phyloP scores from a whole-genome alignment of 2,888 invertebrate genomes.

The Hermaeophaga mercurialis region DNA sequence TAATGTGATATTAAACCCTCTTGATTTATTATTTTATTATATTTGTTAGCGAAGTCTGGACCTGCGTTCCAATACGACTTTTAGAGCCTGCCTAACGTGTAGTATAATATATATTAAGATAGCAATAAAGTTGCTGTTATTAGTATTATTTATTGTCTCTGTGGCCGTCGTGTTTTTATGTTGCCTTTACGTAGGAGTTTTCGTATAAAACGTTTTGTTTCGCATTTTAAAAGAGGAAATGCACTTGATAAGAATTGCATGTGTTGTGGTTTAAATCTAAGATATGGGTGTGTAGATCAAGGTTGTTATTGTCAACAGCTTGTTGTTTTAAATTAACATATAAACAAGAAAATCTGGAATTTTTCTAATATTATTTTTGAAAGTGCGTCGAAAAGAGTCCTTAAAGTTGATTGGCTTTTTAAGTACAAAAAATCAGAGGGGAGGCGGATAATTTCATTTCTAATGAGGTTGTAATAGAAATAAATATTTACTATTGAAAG shows the following conservation, averaged over 20 bases:
- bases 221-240: slow-evolving; percentile 5
- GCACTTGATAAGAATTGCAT: slow-evolving; percentile 6
- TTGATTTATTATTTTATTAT: neutral
- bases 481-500: too few relatives aligned
- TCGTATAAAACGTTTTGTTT: slow-evolving; percentile 8
- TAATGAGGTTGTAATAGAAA: too few relatives aligned
- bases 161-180: slow-evolving; percentile 4
- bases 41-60: neutral
- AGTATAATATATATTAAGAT: slow-evolving; percentile 35
- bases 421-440: too few relatives aligned
- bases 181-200: slow-evolving; percentile 10
- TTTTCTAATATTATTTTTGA: too few relatives aligned
- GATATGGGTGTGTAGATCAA: neutral
- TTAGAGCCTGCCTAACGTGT: slow-evolving; percentile 27
- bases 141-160: slow-evolving; percentile 24
- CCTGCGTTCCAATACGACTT: slow-evolving; percentile 6
- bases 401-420: too few relatives aligned
- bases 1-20: too few relatives aligned
- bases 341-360: too few relatives aligned
- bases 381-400: too few relatives aligned
- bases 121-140: slow-evolving; percentile 33
- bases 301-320: neutral
- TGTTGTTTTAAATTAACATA: too few relatives aligned
- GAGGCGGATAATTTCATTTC: too few relatives aligned
- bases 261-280: neutral